Evolutionary conservation across 1,140 invertebrate genomes (phyloP), one percentile per base, ranked within the genome.

Genomic region (Rhizoglyphus robini): DNA sequence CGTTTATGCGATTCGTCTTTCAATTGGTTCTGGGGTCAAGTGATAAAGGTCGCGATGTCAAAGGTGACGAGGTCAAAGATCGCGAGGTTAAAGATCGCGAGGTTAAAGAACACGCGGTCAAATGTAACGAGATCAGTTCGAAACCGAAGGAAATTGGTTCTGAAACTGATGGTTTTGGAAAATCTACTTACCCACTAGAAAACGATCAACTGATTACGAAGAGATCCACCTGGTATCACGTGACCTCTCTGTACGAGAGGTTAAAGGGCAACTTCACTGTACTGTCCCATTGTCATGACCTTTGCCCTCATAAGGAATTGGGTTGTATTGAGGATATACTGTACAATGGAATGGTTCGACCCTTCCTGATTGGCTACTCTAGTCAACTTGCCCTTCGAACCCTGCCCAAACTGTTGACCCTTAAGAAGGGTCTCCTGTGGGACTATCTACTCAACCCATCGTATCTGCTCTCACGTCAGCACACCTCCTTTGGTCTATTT

Each of bases 401-500:
- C n/a, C 3, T 60, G 2, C 30, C 3, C 2, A 1, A 15, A 1
- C 13, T 32, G 25, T n/a, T 60, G 32, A 8, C 58, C 13, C 15
- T 15, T 34, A 29, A 18, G 15, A 11, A 15, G 1, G 1, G 3
- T 27, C 8, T n/a, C 29, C 8, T 29, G 13, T 3, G 11, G 3
- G 13, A 32, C 11, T 13, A n/a, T 46, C 29, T 60, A 2, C 30
- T 3, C 3, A 3, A 3, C 3, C 3, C 13, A 11, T 13, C 23
- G 4, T 59, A 13, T n/a, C 2, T 60, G 15, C 15, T 34, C 11
- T 60, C 58, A 34, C 29, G 15, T 1, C 15, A 15, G 23, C 27
- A 60, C 29, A 11, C 29, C 2, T 60, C 58, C 15, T 20, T 27
- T 18, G 70, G 68, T 8, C 49, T 70, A 34, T 71, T 70, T 62